Base-by-base conservation (phyloP, 1,140 invertebrate genomes). In the Drosophila repletoides region DNA sequence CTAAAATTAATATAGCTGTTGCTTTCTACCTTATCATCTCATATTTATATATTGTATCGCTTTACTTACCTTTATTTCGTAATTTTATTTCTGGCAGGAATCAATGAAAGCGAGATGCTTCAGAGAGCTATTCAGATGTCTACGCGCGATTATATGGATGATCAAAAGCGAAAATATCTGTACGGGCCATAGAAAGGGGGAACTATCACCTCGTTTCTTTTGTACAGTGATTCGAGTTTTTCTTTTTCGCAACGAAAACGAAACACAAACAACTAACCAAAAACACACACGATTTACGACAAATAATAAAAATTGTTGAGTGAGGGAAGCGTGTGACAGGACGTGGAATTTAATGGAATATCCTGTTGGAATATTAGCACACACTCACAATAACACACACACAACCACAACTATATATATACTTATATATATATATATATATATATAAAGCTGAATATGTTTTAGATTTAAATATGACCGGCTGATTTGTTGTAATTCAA, bases 51-150 rank as follows among this genome's bases (percentile, higher is more conserved):
- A n/a, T n/a, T n/a, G n/a, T n/a, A n/a, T n/a, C n/a, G n/a, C 3
- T 19, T n/a, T 15, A 36, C 5, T 34, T 52, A n/a, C 22, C 1
- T 5, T 1, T 26, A 1, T 67, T 10, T 28, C n/a, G 17, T 49
- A 68, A 7, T 21, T 26, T 56, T 19, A n/a, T 26, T 34, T 6
- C 31, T 63, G 5, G 1, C 22, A 90, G 89, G 81, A 24, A 41
- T 69, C 14, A 89, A 72, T 43, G 89, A 90, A 51, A 72, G 71
- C 45, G 88, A 89, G 43, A 90, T 90, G 89, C 68, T 90, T 9
- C 79, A 89, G 41, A 88, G 83, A 19, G 89, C 89, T 19, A 89
- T 90, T 36, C 88, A 89, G 65, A 83, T 90, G 76, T 90, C 89
- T 6, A 88, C 89, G 22, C 77, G 84, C 5, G 89, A 90, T 26